Base-by-base conservation (phyloP, 2,113 vertebrate species). In the Hyla sarda region DNA sequence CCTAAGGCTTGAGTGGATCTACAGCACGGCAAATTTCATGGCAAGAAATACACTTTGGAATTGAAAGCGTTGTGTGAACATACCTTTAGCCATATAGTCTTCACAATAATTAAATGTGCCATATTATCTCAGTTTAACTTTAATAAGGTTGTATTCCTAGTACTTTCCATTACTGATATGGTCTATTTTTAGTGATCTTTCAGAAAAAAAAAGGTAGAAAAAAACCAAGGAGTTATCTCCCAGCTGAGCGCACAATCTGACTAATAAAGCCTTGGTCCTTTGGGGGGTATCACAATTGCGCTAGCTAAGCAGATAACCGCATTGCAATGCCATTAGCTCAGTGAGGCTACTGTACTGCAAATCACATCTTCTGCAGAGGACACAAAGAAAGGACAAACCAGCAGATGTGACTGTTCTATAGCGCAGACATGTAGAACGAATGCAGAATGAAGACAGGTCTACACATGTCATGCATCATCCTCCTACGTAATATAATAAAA, bases 241-340 rank as follows among this genome's bases (percentile, higher is more conserved):
- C 71, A 54, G 62, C 84, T 79, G 75, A 79, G 84, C 60, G 41
- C 75, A 71, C 32, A 54, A 28, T 54, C 52, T 71, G 21, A 32
- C 56, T 85, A 85, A 85, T 85, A 77, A 85, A 85, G 75, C 60
- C 23, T 5, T 23, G 48, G 47, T 77, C 84, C 84, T 79, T 30
- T 85, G 75, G 84, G 84, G 62, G 75, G 78, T 79, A 85, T 85
- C 75, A 71, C 72, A 41, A 67, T 85, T 12, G 62, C 71, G 84
- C 75, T 78, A 74, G 60, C 84, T 56, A 79, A 79, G 84, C 84
- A 85, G 75, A 85, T 75, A 71, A 37, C 78, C 50, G 47, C 60
- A 79, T 71, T 85, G 65, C 75, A 71, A 85, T 79, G 75, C 62
- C 48, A 79, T 79, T 85, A 79, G 83, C 83, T 77, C 73, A 65